Evolutionary conservation across 2,888 invertebrate species (phyloP), one percentile per base, ranked within the genome.

Genomic region (Dryocosmus kuriphilus): DNA sequence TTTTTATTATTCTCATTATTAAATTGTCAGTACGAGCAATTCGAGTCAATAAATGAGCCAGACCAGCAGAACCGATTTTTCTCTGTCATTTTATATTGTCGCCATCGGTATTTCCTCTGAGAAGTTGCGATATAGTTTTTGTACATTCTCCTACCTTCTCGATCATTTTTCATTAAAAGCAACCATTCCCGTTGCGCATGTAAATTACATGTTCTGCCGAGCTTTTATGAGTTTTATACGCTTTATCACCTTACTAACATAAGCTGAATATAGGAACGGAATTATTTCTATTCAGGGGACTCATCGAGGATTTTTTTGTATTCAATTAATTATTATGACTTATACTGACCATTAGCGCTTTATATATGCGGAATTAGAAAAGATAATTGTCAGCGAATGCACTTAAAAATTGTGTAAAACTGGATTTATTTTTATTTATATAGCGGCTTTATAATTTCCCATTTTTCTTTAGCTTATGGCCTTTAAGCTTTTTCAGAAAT

Each of bases 271-370:
- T 67, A 24, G 27, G 8, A 67, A 46, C 67, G 24, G 41, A 46
- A 67, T 67, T 24, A 46, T 67, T 67, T 67, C 67, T 46, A 67
- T 67, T 67, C 67, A 67, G 41, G 41, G 27, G 16, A 27, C 19
- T 67, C 27, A 67, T 67, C 24, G 41, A 41, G 27, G 67, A 27
- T 27, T 67, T 67, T 46, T 41, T 67, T 67, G 67, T 19, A 41
- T 27, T 67, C 46, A 67, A 67, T 46, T 67, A 19, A 22, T 67
- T 24, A 22, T 67, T 24, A 46, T 46, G 46, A 67, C 67, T 67
- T 67, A 46, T 46, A 67, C 41, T 46, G 67, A 1, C 67, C 67
- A 67, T 67, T 67, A 46, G 19, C 27, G 27, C 24, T 22, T 9
- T 19, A 41, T 63, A 14, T 65, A 67, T 67, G 46, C 41, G 65